Evolutionary conservation across 2,797 vertebrate genomes (phyloP), one percentile per base, ranked within the genome.

Genomic region (Pseudomugil gertrudae): DNA sequence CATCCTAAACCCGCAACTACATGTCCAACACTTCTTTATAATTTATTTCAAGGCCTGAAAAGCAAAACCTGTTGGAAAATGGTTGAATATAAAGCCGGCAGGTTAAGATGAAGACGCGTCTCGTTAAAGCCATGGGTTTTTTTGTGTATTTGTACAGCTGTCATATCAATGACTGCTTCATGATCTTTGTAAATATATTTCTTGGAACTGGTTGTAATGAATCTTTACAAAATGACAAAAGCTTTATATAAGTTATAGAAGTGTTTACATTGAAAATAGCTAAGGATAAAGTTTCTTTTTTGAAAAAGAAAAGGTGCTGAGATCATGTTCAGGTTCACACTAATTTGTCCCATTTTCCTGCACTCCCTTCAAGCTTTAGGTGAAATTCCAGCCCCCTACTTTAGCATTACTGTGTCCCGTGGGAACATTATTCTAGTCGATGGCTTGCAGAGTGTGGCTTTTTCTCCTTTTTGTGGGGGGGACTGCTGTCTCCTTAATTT

Each of bases 401-500:
- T 63, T 21, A 65, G 59, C 69, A 50, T 62, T 45, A 15, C 59
- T 79, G 8, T 32, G 62, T 80, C 74, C 58, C 33, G 4, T 78
- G 79, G 72, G 83, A 86, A 81, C 63, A 52, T 78, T 77, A 75
- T 77, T 76, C 72, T 45, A 59, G 47, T 62, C 50, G 63, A 66
- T 38, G 75, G 61, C 61, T 73, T 57, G 62, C 43, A 73, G 69
- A 57, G 50, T 36, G 54, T 53, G 56, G 32, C 35, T 63, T 51
- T 63, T 30, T 30, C 6, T 6, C 6, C 29, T 30, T 30, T 35
- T 5, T 35, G 8, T 4, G 26, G 47, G 66, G 47, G 62, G 40
- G 27, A 63, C 64, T 38, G 70, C 87, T 90, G 89, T 92, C 89
- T 72, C 62, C 63, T 85, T 62, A 54, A 76, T 89, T 92, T 90